Evolutionary conservation across 2,888 invertebrate genomes (phyloP).

Genomic region (Drosophila colorata): DNA sequence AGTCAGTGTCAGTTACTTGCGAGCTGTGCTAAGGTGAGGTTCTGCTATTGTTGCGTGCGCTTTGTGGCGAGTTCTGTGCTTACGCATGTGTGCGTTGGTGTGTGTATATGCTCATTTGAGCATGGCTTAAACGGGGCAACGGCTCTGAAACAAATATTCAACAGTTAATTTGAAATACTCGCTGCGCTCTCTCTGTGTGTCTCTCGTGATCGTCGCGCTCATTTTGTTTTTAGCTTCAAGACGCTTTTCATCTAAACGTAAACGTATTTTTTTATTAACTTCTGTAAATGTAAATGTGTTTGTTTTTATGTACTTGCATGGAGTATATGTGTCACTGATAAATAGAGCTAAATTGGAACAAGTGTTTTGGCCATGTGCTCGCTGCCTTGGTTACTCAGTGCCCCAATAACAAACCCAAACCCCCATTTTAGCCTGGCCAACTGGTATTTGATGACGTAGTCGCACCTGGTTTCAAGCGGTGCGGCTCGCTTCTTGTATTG

Average conservation of each 20-base stretch:
- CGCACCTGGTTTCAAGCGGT: conserved; percentile 17
- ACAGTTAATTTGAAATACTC: conserved; percentile 59
- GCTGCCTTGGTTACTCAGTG: conserved; percentile 70
- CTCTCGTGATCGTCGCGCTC: conserved; percentile 25
- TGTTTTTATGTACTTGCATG: conserved; percentile 7
- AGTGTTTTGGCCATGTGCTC: conserved; percentile 61
- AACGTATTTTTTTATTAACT: conserved; percentile 7
- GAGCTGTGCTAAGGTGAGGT: conserved; percentile 75
- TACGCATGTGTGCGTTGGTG: conserved; percentile 20
- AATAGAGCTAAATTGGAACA: conserved; percentile 45
- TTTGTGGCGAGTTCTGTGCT: conserved; percentile 15
- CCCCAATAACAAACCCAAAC: conserved; percentile 42
- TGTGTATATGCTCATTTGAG: conserved; percentile 56
- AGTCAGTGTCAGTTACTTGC: conserved; percentile 73
- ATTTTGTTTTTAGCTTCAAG: conserved; percentile 28
- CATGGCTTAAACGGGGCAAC: conserved; percentile 72
- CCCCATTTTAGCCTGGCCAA: conserved; percentile 47
- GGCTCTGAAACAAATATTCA: conserved; percentile 59
- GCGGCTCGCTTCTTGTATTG: conserved; percentile 46
- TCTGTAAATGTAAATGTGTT: conserved; percentile 20
- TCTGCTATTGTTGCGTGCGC: conserved; percentile 42
- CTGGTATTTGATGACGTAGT: conserved; percentile 72
- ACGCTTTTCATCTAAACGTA: conserved; percentile 27
- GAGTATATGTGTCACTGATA: conserved; percentile 40
- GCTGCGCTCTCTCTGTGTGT: conserved; percentile 17